Evolutionary conservation across 2,113 vertebrate genomes (phyloP).

Genomic region (Ophiodon elongatus): DNA sequence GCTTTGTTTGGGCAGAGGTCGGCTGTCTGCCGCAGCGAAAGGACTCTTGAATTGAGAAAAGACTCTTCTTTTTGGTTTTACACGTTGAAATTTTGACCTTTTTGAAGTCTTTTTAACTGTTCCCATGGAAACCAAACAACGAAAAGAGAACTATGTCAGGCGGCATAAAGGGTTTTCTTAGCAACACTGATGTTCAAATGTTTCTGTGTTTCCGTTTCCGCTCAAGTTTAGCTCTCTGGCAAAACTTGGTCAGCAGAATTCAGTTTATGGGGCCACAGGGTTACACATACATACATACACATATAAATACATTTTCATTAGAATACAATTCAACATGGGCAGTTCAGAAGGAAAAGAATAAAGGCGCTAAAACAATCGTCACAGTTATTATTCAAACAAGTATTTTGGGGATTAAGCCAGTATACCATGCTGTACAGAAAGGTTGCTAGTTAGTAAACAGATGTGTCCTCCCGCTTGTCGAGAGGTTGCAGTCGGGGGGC

Average conservation of each 20-base stretch:
- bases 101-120: conserved; percentile 76
- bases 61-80: conserved; percentile 70
- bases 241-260: conserved; percentile 17
- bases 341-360: not conserved
- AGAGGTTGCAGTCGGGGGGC: not conserved
- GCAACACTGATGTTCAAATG: conserved; percentile 49
- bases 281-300: conserved; percentile 23
- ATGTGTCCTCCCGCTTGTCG: conserved; percentile 21
- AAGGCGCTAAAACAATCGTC: conserved; percentile 17
- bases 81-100: conserved; percentile 70
- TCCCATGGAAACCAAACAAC: conserved; percentile 77
- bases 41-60: conserved; percentile 64
- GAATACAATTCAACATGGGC: conserved; percentile 4
- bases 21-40: conserved; percentile 45
- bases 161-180: conserved; percentile 59
- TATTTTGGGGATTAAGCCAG: conserved; percentile 7
- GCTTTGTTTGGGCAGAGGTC: conserved; percentile 7
- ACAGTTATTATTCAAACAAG: conserved; percentile 33
- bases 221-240: conserved; percentile 49
- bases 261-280: conserved; percentile 56
- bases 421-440: conserved; percentile 24
- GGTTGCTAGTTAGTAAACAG: conserved; percentile 17
- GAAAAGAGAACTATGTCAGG: conserved; percentile 55
- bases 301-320: conserved; percentile 5
- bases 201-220: conserved; percentile 61